Base-by-base conservation (phyloP, 2,888 invertebrate species). In the Torymus auratus region DNA sequence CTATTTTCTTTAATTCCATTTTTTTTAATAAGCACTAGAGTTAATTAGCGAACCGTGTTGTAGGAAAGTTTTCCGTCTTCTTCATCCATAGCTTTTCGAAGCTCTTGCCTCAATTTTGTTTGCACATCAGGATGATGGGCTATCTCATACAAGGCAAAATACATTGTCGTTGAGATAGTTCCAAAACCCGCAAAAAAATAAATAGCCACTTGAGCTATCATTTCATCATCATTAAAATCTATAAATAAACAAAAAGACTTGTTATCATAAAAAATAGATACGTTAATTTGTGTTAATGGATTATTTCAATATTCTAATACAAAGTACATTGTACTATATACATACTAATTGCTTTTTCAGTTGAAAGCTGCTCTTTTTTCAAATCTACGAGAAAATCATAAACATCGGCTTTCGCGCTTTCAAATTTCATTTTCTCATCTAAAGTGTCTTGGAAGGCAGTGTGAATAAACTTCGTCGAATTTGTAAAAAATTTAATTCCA, bases 311-410 rank as follows among this genome's bases (percentile, higher is more conserved):
- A 64, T 15, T 64, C 1, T 53, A 53, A 64, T 41, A n/a, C 11
- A 55, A 55, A 0, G 11, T 72, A 23, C 23, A 17, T 28, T 17
- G 4, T 62, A 17, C 52, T 23, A n/a, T 61, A 20, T 53, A 41
- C 41, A 41, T 41, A 41, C 41, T 41, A 7, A n/a, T 50, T 61
- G 20, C 4, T 61, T 17, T 71, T 2, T 53, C 14, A 13, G 12
- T 15, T 67, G 41, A 15, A 50, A 50, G 10, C 14, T 85, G 1
- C 89, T 87, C 28, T 88, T 91, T 2, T 93, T 81, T 3, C 90
- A 89, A 28, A 93, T 87, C 65, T 14, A 15, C 12, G 12, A 93
- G 85, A 5, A 92, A 83, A 83, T 93, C 93, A 41, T 93, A 91
- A 0, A 93, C 88, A 55, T 92, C 91, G 64, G 90, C 88, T 20